These are phyloP conservation scores for Nomia melanderi DNA, from an alignment of 1,140 invertebrate genomes.

Conservation along the genomic window DNA sequence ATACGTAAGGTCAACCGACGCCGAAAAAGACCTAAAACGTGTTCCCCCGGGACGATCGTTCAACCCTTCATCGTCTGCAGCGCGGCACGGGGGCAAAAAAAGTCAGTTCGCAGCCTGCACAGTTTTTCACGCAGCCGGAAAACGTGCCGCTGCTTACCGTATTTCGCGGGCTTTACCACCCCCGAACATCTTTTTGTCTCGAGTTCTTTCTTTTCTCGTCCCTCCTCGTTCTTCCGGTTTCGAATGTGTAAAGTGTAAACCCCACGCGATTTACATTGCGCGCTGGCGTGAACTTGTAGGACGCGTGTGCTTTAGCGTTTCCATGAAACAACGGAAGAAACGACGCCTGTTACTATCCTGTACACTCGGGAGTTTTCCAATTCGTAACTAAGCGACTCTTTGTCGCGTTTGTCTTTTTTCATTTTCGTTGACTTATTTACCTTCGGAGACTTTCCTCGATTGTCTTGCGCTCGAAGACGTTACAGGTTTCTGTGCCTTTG, in stretches of 20 bases:
- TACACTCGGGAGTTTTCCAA: background rate
- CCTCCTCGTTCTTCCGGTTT: background rate
- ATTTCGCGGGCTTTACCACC: slow-evolving; percentile 12
- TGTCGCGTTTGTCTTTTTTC: slow-evolving; percentile 2
- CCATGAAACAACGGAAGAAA: background rate
- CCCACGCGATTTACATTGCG: slow-evolving; percentile 1
- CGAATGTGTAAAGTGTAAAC: background rate
- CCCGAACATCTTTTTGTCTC: background rate
- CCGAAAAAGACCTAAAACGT: slow-evolving; percentile 49
- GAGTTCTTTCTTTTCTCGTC: slow-evolving; percentile 6
- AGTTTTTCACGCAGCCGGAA: slow-evolving; percentile 49
- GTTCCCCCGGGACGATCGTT: slow-evolving; percentile 33
- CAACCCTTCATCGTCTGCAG: slow-evolving; percentile 27
- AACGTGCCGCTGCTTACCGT: slow-evolving; percentile 28
- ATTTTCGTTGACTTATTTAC: too few relatives aligned
- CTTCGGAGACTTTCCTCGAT: too few relatives aligned
- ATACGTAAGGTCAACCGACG: slow-evolving; percentile 40
- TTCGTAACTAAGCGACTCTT: slow-evolving; percentile 4
- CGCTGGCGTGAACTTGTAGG: background rate
- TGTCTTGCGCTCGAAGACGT: too few relatives aligned
- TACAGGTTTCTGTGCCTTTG: too few relatives aligned
- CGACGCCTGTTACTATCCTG: background rate
- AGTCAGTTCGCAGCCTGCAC: slow-evolving; percentile 41
- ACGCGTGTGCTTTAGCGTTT: background rate
- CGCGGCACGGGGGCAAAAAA: slow-evolving; percentile 26